These are phyloP conservation scores for Athalia circularis DNA, from an alignment of 2,888 invertebrate genomes.

Conservation along the genomic window DNA sequence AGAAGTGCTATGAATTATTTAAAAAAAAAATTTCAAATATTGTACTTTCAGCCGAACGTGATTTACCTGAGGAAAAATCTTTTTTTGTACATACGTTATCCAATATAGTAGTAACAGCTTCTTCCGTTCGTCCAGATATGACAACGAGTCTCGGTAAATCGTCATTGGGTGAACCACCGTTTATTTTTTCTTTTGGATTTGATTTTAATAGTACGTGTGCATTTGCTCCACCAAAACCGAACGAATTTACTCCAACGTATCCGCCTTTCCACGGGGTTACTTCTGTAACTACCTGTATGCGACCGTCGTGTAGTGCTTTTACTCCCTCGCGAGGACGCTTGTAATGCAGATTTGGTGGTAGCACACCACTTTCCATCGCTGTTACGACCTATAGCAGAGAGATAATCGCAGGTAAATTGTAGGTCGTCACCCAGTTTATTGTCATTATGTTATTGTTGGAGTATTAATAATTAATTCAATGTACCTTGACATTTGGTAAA, in stretches of 20 bases:
- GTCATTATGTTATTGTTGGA: too few species aligned
- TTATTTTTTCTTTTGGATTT: conserved; percentile 78
- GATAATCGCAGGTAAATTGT: too few species aligned
- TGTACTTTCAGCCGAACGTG: too few species aligned
- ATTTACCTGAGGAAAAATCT: background rate
- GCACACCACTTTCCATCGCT: conserved; percentile 84
- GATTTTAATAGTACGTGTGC: conserved; percentile 78
- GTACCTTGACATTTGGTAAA: too few species aligned
- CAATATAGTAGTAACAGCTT: conserved; percentile 81
- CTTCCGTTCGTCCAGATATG: conserved; percentile 87
- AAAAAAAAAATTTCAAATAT: too few species aligned
- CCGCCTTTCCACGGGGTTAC: conserved; percentile 76
- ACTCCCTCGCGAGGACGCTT: conserved; percentile 78
- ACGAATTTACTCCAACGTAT: conserved; percentile 79
- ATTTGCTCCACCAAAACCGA: conserved; percentile 82
- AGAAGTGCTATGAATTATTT: too few species aligned
- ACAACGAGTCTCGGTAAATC: conserved; percentile 84
- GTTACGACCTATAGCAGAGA: conserved; percentile 77
- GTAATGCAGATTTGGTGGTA: conserved; percentile 91
- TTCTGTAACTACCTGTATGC: conserved; percentile 77
- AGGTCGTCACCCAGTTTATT: background rate
- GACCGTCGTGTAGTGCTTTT: conserved; percentile 77
- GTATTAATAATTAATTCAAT: too few species aligned
- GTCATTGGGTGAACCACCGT: conserved; percentile 79
- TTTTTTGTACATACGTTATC: conserved; percentile 76